Conservation (phyloP, 2,113 vertebrate species). For the Clarias gariepinus region DNA sequence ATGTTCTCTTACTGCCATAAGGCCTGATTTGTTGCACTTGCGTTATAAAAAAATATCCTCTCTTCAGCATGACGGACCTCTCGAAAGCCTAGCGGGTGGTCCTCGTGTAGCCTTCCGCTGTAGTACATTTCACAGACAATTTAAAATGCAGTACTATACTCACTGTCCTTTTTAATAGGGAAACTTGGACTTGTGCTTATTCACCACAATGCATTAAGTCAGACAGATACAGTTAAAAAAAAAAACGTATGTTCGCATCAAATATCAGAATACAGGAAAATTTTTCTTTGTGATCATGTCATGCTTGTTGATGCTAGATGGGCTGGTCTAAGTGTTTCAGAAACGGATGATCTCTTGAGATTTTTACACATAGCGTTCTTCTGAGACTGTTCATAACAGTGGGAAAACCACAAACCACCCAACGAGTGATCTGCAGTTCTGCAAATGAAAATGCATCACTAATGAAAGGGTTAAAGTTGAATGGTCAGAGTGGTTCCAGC, state of each 20-base stretch:
- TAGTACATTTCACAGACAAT: background rate
- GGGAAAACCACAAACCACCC: background rate
- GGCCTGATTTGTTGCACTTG: background rate
- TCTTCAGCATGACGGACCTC: background rate
- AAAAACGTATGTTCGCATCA: background rate
- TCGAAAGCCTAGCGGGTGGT: background rate
- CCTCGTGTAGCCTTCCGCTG: background rate
- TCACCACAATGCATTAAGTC: background rate
- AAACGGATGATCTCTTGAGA: background rate
- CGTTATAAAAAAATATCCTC: background rate
- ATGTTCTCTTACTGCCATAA: background rate
- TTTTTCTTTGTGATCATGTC: background rate
- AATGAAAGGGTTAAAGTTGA: background rate
- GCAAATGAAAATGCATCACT: background rate
- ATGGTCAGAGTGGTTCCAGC: background rate
- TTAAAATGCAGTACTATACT: background rate
- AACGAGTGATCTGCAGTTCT: background rate
- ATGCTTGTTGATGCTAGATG: background rate
- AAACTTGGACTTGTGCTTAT: background rate
- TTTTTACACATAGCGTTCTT: background rate
- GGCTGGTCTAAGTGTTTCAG: background rate
- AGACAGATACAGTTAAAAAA: background rate
- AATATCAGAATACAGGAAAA: background rate
- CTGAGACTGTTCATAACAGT: background rate
- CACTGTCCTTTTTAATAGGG: conserved; percentile 5